Evolutionary conservation across 2,888 invertebrate species (phyloP), one percentile per base, ranked within the genome.

Genomic region (Drosophila barbarae): DNA sequence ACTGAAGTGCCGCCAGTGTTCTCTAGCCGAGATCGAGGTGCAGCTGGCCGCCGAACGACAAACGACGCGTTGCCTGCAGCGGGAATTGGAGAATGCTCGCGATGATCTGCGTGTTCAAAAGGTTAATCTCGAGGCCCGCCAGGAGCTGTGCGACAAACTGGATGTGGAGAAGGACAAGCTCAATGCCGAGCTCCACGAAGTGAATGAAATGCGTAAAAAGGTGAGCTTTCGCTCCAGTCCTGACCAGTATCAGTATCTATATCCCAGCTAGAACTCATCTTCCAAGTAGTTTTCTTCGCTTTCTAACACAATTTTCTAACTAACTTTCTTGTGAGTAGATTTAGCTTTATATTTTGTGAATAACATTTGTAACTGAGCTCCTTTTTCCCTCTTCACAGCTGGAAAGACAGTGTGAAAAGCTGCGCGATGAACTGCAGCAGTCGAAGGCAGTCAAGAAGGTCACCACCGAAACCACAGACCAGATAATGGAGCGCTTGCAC

Each of bases 141-240:
- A 92, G 72, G 92, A 93, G 70, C 87, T 93, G 28, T 93, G 93
- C 75, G 89, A 91, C 83, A 91, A 91, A 90, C 83, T 94, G 84
- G 92, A 95, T 89, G 91, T 91, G 87, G 91, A 95, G 90, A 93
- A 94, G 86, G 92, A 94, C 79, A 91, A 91, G 87, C 87, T 93
- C 2, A 88, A 91, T 72, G 90, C 90, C n/a, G 91, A 92, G 69
- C 81, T 92, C 1, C 88, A 89, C 13, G 91, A 91, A 61, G 90
- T 90, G 63, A 91, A 91, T 38, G 88, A 79, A 60, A 75, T 76
- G 32, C 82, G 76, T 34, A 72, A 75, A 26, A 87, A 87, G 82
- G 87, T 87, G 65, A 76, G 67, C 51, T 60, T 63, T 8, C 44
- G 50, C 46, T 51, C 35, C 8, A 34, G 7, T 39, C 38, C 36